Base-by-base conservation (phyloP, 23 tunicate species). In the Botrylloides violaceus region DNA sequence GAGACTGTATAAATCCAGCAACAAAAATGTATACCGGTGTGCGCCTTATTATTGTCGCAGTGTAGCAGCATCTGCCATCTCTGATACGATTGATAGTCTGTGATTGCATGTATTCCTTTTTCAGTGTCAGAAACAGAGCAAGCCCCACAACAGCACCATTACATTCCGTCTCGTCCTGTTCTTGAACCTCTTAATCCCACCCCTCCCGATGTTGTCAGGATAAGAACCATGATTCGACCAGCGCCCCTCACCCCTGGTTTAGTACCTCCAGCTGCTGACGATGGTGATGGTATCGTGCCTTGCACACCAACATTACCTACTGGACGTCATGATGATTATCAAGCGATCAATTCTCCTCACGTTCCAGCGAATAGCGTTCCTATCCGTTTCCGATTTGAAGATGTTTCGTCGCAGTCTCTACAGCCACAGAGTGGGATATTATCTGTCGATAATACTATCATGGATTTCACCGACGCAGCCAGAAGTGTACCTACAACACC, bases 241-340 rank as follows among this genome's bases (percentile, higher is more conserved):
- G 77, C 76, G 31, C 92, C 92, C 19, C 83, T 88, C 3, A 88
- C 96, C 33, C 96, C 96, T 23, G 88, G 88, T 7, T 59, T 86
- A 24, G 76, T 78, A 33, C 77, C 83, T 9, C 38, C 84, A 36
- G 36, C 82, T 5, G 79, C 87, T 18, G 96, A 88, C 24, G 96
- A 88, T 26, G 91, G 83, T 0, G 96, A 88, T 34, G 81, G 88
- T 2, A 82, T 88, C 4, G 96, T 88, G 30, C 96, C 96, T 3
- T 88, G 84, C 77, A 88, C 96, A 30, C 96, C 96, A 9, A 88
- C 96, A 4, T 49, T 88, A 32, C 59, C 80, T 1, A 61, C 73
- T 22, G 81, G 76, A 32, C 83, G 96, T 30, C 78, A 74, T 24
- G 96, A 88, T 29, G 96, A 88, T 4, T 88, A 88, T 61, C 88